Percentiles rank a stretch among this genome's conserved stretches.
phyloP scores from a whole-genome alignment of 2,888 invertebrate species.

The Cryptophagus acutangulus region DNA sequence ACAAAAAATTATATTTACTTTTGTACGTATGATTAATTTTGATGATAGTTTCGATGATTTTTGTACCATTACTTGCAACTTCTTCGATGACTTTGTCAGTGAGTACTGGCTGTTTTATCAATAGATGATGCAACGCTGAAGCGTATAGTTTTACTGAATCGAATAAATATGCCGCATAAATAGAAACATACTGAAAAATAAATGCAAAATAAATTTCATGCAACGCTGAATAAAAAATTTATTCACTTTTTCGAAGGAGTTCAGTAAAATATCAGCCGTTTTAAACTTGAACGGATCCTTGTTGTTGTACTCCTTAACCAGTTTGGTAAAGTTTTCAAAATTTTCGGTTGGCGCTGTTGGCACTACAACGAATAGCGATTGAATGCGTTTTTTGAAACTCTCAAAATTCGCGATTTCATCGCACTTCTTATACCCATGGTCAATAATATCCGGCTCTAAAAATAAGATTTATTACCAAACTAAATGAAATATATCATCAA shows the following conservation, averaged over 20 bases:
- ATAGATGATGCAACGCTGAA: slow-evolving; percentile 65
- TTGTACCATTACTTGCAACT: slow-evolving; percentile 78
- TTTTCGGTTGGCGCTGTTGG: slow-evolving; percentile 75
- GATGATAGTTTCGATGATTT: slow-evolving; percentile 82
- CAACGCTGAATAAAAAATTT: no score
- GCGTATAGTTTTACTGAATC: slow-evolving; percentile 93
- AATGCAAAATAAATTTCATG: no score
- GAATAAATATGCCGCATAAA: slow-evolving; percentile 91
- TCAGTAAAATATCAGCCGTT: slow-evolving; percentile 58
- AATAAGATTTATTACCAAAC: slow-evolving; percentile 15
- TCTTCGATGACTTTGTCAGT: slow-evolving; percentile 61
- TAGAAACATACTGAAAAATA: slow-evolving; percentile 72
- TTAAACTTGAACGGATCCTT: slow-evolving; percentile 77
- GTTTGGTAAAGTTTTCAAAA: slow-evolving; percentile 71
- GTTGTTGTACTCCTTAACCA: slow-evolving; percentile 74
- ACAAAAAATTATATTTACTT: no score
- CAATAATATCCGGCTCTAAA: slow-evolving; percentile 53
- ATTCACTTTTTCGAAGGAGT: slow-evolving; percentile 34
- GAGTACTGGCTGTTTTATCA: slow-evolving; percentile 53
- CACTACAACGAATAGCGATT: slow-evolving; percentile 82
- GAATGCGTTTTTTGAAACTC: slow-evolving; percentile 65
- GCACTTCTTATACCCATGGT: slow-evolving; percentile 57
- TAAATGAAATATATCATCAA: slow-evolving; percentile 10
- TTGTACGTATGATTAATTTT: slow-evolving; percentile 70
- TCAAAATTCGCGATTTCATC: slow-evolving; percentile 53